Evolutionary conservation across 2,797 vertebrate genomes (phyloP).

Genomic region (Hirundo rustica): DNA sequence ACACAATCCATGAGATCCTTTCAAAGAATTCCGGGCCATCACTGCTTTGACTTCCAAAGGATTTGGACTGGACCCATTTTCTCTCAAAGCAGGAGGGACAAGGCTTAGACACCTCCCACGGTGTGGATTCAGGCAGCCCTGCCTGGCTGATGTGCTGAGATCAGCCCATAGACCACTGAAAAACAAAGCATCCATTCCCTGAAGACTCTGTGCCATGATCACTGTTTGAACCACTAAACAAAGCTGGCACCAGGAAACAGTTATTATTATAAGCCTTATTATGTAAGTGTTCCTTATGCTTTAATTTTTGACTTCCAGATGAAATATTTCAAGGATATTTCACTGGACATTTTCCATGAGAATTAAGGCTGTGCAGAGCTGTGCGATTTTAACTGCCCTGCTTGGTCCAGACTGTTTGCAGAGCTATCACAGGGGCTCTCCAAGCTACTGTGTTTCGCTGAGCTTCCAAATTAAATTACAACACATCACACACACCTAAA

Average conservation of each 20-base stretch:
- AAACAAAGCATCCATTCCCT: conserved; percentile 13
- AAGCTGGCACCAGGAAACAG: not conserved
- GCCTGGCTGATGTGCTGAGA: not conserved
- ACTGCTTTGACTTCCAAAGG: not conserved
- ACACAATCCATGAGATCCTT: not conserved
- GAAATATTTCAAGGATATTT: not conserved
- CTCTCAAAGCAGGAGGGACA: not conserved
- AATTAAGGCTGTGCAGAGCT: not conserved
- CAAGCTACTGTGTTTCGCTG: not conserved
- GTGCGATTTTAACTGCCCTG: not conserved
- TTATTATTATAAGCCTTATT: not conserved
- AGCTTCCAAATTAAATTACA: not conserved
- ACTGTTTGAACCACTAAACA: not conserved
- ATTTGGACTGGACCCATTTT: not conserved
- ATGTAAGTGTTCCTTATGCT: not conserved
- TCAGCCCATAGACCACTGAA: not conserved
- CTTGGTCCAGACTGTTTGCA: not conserved
- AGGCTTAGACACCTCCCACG: not conserved
- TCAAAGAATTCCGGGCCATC: not conserved
- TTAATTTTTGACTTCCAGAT: not conserved
- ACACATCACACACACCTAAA: not conserved
- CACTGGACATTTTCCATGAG: not conserved
- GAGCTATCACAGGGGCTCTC: not conserved
- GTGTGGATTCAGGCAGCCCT: not conserved
- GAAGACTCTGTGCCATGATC: not conserved